These are phyloP conservation scores for Menura novaehollandiae DNA, from an alignment of 2,113 vertebrate species.

Conservation along the genomic window DNA sequence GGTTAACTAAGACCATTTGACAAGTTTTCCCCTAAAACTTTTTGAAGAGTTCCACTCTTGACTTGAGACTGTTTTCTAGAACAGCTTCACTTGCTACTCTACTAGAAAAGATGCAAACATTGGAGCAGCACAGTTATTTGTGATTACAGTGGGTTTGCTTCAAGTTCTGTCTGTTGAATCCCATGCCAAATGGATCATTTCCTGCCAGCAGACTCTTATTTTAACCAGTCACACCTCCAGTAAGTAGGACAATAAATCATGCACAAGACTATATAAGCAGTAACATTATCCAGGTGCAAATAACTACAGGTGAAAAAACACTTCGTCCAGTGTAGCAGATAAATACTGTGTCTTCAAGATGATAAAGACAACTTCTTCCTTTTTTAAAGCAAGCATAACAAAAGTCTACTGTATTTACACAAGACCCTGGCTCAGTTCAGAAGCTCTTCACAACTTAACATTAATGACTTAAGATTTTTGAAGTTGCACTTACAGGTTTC, in stretches of 20 bases:
- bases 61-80: background rate
- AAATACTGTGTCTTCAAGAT: background rate
- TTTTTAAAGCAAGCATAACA: background rate
- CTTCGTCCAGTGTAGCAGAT: background rate
- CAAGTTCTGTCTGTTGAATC: background rate
- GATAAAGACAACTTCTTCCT: background rate
- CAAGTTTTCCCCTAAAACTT: background rate
- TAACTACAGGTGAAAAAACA: background rate
- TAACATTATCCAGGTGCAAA: background rate
- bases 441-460: background rate
- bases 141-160: background rate
- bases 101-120: background rate
- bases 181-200: background rate
- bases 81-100: background rate
- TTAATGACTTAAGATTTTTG: background rate
- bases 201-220: background rate
- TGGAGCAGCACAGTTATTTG: background rate
- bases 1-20: background rate
- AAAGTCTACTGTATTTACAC: background rate
- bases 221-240: background rate
- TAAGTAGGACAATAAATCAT: background rate
- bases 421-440: background rate
- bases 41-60: background rate
- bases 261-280: background rate
- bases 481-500: background rate